Evolutionary conservation across 1,140 invertebrate genomes (phyloP), one percentile per base, ranked within the genome.

Genomic region (Trachymyrmex cornetzi): DNA sequence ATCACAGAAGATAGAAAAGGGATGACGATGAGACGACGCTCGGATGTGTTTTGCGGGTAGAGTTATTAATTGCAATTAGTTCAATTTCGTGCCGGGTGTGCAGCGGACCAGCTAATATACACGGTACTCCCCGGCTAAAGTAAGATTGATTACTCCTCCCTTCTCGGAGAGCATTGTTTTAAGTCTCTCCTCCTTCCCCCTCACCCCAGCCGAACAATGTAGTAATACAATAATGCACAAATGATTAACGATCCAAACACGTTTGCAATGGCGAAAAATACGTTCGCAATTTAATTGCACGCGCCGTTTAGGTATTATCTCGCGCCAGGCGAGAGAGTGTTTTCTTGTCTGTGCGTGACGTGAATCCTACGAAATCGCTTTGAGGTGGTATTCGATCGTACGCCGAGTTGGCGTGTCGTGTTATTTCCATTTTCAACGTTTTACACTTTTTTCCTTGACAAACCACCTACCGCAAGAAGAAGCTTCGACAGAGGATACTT

Each of bases 1-100:
- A 96, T 90, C 88, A 92, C 77, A 94, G 44, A 71, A 85, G 66
- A 77, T 48, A 85, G 66, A 77, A 48, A 22, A 6, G 44, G 16
- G 64, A 72, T 12, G 44, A 38, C 11, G 48, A 67, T 72, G 85
- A 50, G 14, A 61, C 12, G 88, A 72, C 69, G 34, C 30, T 79
- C 38, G 59, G 48, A 86, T 11, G 9, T 44, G n/a, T 61, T 71
- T 38, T 44, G 66, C 6, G n/a, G 69, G 75, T 44, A 57, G 82
- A 72, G 72, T 72, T 48, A 85, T 88, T 82, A 77, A 77, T 82
- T 74, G 77, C 44, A 69, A 87, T 87, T 85, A 85, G 53, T 69
- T 64, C 48, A 77, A 77, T 66, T 67, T 59, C 82, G n/a, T 61
- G 30, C 38, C n/a, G 71, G 57, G 12, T 44, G 11, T 44, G 38